Percentiles rank a stretch among this genome's conserved stretches.
These are phyloP conservation scores for Notodonta ziczac DNA, from an alignment of 2,888 invertebrate genomes.

Conservation along the genomic window DNA sequence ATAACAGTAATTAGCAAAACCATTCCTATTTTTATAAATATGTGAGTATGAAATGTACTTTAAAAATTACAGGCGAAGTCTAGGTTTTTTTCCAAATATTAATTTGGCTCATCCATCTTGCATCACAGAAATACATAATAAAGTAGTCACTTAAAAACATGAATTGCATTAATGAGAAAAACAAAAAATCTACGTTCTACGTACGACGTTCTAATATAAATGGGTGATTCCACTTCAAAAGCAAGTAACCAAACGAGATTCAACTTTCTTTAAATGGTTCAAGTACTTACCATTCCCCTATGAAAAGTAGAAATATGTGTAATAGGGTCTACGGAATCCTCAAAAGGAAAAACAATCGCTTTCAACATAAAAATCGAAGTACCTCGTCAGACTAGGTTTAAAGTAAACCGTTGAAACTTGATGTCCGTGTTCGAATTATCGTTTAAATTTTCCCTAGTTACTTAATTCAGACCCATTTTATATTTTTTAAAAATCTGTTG, in stretches of 20 bases:
- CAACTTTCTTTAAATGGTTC: conserved; percentile 13
- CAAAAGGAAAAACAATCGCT: too few species aligned
- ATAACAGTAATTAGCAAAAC: conserved; percentile 16
- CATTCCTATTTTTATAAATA: conserved; percentile 9
- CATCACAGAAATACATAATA: neutral
- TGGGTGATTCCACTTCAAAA: neutral
- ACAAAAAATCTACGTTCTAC: conserved; percentile 9
- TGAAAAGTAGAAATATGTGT: too few species aligned
- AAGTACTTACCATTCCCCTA: too few species aligned
- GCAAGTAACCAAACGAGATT: conserved; percentile 23
- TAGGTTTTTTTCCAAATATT: conserved; percentile 11
- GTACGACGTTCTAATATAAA: conserved; percentile 2
- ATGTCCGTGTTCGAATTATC: too few species aligned
- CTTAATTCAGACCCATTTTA: too few species aligned
- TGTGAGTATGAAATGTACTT: conserved; percentile 13
- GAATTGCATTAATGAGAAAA: conserved; percentile 11
- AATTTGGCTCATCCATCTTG: neutral
- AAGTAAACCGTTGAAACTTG: too few species aligned
- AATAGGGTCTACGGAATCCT: too few species aligned
- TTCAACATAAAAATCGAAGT: too few species aligned
- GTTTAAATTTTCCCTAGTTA: too few species aligned
- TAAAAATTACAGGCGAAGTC: conserved; percentile 13
- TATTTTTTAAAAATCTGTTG: too few species aligned
- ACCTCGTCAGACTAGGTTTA: too few species aligned
- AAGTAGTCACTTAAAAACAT: conserved; percentile 10